Percentiles rank a stretch among this genome's conserved stretches.
These are phyloP conservation scores for Aphaenogaster ashmeadi DNA, from an alignment of 1,140 invertebrate genomes.

Conservation along the genomic window DNA sequence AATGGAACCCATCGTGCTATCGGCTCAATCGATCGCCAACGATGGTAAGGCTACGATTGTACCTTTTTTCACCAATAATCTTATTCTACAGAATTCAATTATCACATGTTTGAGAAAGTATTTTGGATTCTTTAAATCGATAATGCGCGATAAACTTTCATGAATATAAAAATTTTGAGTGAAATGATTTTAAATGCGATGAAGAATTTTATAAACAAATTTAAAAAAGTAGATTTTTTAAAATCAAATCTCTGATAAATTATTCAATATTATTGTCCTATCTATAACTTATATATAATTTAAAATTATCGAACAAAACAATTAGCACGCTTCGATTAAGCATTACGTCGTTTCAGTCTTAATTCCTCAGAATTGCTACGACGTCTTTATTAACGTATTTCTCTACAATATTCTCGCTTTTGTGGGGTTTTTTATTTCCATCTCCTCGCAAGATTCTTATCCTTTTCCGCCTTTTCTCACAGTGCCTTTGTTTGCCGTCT, in stretches of 20 bases:
- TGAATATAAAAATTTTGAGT: neutral
- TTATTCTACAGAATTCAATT: conserved; percentile 69
- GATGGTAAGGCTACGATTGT: conserved; percentile 23
- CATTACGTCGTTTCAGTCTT: conserved; percentile 29
- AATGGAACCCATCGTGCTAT: conserved; percentile 63
- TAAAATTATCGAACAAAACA: neutral
- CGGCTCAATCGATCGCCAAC: conserved; percentile 38
- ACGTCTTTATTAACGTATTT: conserved; percentile 53
- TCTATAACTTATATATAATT: conserved; percentile 24
- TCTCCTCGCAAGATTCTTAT: conserved; percentile 23
- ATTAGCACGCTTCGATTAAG: conserved; percentile 28
- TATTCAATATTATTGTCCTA: neutral
- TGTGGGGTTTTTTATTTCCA: conserved; percentile 3
- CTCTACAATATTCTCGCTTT: conserved; percentile 51
- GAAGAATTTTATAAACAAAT: neutral
- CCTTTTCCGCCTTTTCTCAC: conserved; percentile 41
- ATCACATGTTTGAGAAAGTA: conserved; percentile 34
- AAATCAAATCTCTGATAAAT: conserved; percentile 24
- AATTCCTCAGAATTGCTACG: conserved; percentile 37
- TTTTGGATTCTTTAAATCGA: conserved; percentile 58
- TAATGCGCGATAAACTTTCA: conserved; percentile 15
- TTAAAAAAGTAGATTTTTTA: neutral
- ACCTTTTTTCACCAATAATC: conserved; percentile 63
- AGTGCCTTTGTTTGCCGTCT: conserved; percentile 42
- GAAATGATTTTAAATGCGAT: conserved; percentile 1